phyloP scores from a whole-genome alignment of 1,140 invertebrate species.

The Paraescarpia echinospica region DNA sequence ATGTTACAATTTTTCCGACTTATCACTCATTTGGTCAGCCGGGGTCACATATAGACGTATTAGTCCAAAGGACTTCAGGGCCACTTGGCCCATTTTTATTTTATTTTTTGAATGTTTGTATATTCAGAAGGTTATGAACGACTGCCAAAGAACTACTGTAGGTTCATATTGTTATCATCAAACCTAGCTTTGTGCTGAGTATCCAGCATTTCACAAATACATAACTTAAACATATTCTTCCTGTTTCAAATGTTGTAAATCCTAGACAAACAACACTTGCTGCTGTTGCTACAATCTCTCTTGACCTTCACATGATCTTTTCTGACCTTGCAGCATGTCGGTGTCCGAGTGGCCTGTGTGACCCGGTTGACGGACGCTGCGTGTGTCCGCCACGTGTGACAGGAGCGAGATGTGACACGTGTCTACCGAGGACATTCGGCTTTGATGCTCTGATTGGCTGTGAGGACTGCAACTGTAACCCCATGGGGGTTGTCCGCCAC shows the following conservation, averaged over 20 bases:
- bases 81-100: no score
- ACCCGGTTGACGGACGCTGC: slow-evolving; percentile 67
- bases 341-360: slow-evolving; percentile 58
- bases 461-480: slow-evolving; percentile 89
- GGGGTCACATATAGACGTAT: no score
- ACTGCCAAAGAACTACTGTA: no score
- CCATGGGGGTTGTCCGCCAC: slow-evolving; percentile 74
- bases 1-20: no score
- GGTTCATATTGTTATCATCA: not conserved
- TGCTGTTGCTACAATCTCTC: not conserved
- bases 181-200: not conserved
- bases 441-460: slow-evolving; percentile 94
- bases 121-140: not conserved
- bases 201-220: not conserved
- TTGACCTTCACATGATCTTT: not conserved
- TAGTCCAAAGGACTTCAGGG: no score
- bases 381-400: slow-evolving; percentile 80
- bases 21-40: no score
- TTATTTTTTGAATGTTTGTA: not conserved
- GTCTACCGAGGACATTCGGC: slow-evolving; percentile 83
- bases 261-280: not conserved
- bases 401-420: slow-evolving; percentile 84
- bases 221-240: not conserved
- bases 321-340: slow-evolving; percentile 47
- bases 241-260: no score